Evolutionary conservation across 2,888 invertebrate genomes (phyloP), one percentile per base, ranked within the genome.

Genomic region (Camponotus fellah): DNA sequence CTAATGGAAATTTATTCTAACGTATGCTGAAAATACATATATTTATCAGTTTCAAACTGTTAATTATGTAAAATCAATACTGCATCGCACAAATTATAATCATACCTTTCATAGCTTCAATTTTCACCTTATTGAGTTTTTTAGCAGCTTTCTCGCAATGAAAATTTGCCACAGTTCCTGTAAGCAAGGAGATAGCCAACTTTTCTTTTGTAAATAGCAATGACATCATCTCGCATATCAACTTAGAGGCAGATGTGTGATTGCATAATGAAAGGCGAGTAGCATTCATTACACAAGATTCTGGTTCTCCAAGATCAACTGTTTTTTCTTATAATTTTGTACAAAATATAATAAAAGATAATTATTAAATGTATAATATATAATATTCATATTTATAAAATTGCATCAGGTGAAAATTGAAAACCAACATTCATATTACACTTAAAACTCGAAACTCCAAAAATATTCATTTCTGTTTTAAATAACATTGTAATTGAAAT

Each of bases 111-210:
- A 65, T 65, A 65, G 21, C 65, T 65, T 65, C 6, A 65, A 65
- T 65, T 65, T 65, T 65, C 12, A 65, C 21, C 2, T 21, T 65
- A 4, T 65, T 14, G 14, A 65, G 65, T 21, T 65, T 65, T 21
- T 65, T 65, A 65, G 65, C 65, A 21, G 65, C 14, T 65, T 43
- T 65, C 6, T 65, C 21, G 12, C 21, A 43, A 65, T 40, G 14
- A 65, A 65, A 65, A 65, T 65, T 65, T 65, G 40, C 40, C 65
- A 43, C 40, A 21, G 21, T 65, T 65, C 40, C 65, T 65, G 65
- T 65, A 65, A 43, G 65, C 65, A 21, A 65, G 6, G 21, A 65
- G 43, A 40, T 65, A 65, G 21, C 40, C 12, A 65, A 65, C 40
- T 65, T 14, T 43, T 65, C 40, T 65, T 65, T 65, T 1, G 65